phyloP scores from a whole-genome alignment of 2,113 vertebrate species.

The Psittacula cyanocephala region DNA sequence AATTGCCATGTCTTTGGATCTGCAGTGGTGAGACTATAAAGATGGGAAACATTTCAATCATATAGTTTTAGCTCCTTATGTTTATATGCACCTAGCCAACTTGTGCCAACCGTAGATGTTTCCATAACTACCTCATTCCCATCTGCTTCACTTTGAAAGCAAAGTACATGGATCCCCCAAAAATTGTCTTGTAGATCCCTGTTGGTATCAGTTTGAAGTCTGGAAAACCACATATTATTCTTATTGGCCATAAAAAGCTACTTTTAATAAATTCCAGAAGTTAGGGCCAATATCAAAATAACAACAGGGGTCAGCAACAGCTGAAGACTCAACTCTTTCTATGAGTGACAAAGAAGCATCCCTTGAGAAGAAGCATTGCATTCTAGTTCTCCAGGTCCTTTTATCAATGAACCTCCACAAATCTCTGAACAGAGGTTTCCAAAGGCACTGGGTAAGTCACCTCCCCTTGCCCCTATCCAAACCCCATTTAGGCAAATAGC shows the following conservation, averaged over 20 bases:
- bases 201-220: background rate
- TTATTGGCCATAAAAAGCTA: background rate
- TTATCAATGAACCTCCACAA: background rate
- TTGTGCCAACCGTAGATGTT: background rate
- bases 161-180: background rate
- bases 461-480: background rate
- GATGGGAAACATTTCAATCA: background rate
- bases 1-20: background rate
- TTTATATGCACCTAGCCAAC: background rate
- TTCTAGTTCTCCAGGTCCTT: background rate
- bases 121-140: background rate
- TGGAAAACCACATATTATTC: background rate
- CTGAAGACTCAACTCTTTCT: background rate
- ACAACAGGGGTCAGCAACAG: background rate
- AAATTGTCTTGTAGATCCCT: background rate
- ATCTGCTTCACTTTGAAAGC: background rate
- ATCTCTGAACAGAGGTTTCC: background rate
- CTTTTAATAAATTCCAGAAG: background rate
- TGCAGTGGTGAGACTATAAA: background rate
- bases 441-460: background rate
- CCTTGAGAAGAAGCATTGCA: accelerated
- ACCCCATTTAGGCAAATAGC: background rate
- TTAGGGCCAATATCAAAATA: background rate
- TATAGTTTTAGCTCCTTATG: background rate
- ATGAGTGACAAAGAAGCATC: background rate